Evolutionary conservation across 2,113 vertebrate genomes (phyloP), one percentile per base, ranked within the genome.

Genomic region (Hippolais icterina): DNA sequence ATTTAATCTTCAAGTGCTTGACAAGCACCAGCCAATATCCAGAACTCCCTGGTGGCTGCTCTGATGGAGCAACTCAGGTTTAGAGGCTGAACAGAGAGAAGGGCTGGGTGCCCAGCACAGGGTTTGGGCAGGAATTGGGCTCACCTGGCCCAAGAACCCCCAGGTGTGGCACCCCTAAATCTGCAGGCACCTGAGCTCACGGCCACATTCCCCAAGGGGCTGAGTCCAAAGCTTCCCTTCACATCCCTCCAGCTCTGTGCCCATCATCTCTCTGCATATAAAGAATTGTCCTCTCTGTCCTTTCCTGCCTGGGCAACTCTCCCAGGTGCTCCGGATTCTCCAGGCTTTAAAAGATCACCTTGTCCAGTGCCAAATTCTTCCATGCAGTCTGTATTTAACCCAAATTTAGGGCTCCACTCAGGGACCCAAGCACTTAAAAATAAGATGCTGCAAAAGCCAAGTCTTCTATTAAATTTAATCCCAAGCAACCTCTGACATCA

Each of bases 131-230:
- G 44, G 41, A 15, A 7, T 10, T 41, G 14, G 56, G 50, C 18
- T 41, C 84, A 46, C 9, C 25, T 28, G 37, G 7, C 5, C 63
- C 49, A 68, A 31, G 25, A 68, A 65, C 10, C 20, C 29, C 56
- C 9, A 1, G 1, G 5, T 12, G 22, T 0, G 8, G 20, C 5
- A 89, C 28, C 17, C 15, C 42, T 77, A 37, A 65, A 77, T 25
- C 66, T 44, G 49, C 24, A 71, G 70, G 49, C 9, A 47, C 13
- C 33, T 20, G 14, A 11, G 35, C 53, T 47, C 33, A 3, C 0
- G 3, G 63, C 12, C 28, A 23, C n/a, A 0, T 9, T 13, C 24
- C n/a, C 53, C 63, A 8, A 2, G 4, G 20, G 0, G 1, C 0
- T 31, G 50, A 84, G 39, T 27, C 35, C 4, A 2, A 57, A 82